A percentile compares a stretch with the other conserved stretches of the same genome.
Evolutionary conservation across 2,888 invertebrate genomes (phyloP).

Genomic region (Folsomia candida): DNA sequence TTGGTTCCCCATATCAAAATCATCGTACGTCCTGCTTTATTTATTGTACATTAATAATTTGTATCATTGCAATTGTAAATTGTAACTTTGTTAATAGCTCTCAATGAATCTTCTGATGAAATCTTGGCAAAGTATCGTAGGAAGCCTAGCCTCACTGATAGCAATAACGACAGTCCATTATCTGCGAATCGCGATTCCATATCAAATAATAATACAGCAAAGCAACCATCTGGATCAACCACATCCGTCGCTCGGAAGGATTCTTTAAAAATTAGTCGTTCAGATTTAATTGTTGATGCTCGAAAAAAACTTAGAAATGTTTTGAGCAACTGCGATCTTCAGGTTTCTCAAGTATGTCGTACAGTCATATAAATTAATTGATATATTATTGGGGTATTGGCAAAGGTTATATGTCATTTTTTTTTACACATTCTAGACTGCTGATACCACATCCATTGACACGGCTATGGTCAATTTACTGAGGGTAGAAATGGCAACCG

Average conservation of each 20-base stretch:
- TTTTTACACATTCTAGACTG: conserved; percentile 25
- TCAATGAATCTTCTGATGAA: conserved; percentile 78
- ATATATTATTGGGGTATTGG: no score
- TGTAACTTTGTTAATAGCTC: conserved; percentile 31
- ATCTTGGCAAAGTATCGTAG: conserved; percentile 91
- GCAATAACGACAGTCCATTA: conserved; percentile 57
- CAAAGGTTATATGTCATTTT: conserved; percentile 15
- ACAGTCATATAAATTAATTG: not conserved
- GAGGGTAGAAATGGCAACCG: conserved; percentile 75
- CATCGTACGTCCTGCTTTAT: no score
- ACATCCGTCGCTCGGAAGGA: conserved; percentile 34
- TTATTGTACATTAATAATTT: not conserved
- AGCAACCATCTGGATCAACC: not conserved
- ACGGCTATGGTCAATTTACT: conserved; percentile 63
- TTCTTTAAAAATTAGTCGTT: conserved; percentile 46
- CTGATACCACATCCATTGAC: conserved; percentile 34
- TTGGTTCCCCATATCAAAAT: conserved; percentile 36
- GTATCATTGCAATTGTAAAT: not conserved
- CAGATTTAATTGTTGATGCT: conserved; percentile 59
- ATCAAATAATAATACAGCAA: conserved; percentile 10
- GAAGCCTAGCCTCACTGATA: conserved; percentile 51
- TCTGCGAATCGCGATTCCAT: conserved; percentile 1
- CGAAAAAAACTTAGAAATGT: conserved; percentile 89
- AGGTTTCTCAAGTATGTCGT: conserved; percentile 41
- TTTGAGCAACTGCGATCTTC: conserved; percentile 75